phyloP scores from a whole-genome alignment of 2,888 invertebrate genomes.

The Ecdyonurus torrentis region DNA sequence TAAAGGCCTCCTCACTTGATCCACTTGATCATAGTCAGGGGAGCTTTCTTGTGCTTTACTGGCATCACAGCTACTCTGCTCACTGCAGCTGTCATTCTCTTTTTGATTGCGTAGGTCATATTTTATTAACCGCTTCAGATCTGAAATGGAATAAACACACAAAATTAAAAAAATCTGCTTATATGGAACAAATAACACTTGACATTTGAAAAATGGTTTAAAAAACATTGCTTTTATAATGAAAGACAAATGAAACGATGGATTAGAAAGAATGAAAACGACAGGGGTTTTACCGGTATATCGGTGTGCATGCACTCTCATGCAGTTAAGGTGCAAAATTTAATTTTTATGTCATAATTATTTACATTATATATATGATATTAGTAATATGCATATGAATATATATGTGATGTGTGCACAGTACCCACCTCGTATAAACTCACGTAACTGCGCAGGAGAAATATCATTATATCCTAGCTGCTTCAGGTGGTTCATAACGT shows the following conservation, averaged over 20 bases:
- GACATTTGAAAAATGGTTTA: too few relatives aligned
- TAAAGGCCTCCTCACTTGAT: too few relatives aligned
- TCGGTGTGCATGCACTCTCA: too few relatives aligned
- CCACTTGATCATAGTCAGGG: too few relatives aligned
- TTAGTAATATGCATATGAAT: background rate
- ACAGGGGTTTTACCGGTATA: too few relatives aligned
- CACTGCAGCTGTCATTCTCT: background rate
- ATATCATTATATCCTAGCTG: conserved; percentile 60
- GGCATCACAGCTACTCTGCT: background rate
- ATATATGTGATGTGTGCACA: background rate
- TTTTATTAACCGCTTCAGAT: conserved; percentile 48
- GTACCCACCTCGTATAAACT: conserved; percentile 56
- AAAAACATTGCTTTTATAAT: too few relatives aligned
- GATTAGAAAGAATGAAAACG: too few relatives aligned
- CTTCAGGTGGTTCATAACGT: conserved; percentile 55
- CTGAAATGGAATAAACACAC: conserved; percentile 30
- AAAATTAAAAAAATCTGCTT: conserved; percentile 6
- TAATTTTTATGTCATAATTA: background rate
- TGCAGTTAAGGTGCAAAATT: conserved; percentile 1
- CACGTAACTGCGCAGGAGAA: conserved; percentile 53
- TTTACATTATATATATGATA: background rate
- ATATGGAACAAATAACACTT: conserved; percentile 5
- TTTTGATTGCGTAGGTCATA: conserved; percentile 29
- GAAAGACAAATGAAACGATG: too few relatives aligned
- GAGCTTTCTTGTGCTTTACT: background rate